Conservation (phyloP, 2,888 invertebrate genomes). For the Orthosia cruda region DNA sequence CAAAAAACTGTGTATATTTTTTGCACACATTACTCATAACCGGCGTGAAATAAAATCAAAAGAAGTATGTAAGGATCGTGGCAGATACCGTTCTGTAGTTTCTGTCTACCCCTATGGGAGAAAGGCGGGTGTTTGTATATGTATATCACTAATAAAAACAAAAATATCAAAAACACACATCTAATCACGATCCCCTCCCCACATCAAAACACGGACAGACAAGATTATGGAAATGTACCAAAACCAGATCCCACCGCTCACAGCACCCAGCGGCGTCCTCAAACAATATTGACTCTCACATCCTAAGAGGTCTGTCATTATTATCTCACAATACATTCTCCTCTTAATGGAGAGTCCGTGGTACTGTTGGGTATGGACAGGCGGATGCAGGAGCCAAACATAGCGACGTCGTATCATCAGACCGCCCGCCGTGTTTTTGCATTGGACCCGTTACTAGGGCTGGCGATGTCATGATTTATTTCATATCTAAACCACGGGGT, state of each 20-base stretch:
- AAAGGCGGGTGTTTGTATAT: too few species aligned
- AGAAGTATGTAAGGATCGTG: too few species aligned
- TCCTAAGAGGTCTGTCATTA: constrained; percentile 62
- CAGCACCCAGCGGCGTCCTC: constrained; percentile 41
- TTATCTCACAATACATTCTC: constrained; percentile 66
- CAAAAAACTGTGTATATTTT: too few species aligned
- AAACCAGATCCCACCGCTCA: constrained; percentile 40
- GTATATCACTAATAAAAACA: not conserved
- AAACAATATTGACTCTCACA: constrained; percentile 64
- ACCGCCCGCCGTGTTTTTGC: constrained; percentile 75
- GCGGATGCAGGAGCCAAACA: constrained; percentile 72
- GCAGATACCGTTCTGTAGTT: too few species aligned
- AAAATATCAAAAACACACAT: not conserved
- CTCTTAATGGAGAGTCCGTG: constrained; percentile 60
- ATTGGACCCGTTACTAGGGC: constrained; percentile 73
- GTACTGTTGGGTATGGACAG: constrained; percentile 48
- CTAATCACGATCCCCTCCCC: constrained; percentile 22
- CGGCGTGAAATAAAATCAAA: too few species aligned
- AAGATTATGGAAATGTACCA: constrained; percentile 59
- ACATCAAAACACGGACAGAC: constrained; percentile 34
- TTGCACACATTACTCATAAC: too few species aligned
- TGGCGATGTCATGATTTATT: constrained; percentile 43
- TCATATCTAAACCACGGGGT: too few species aligned
- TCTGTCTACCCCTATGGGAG: too few species aligned
- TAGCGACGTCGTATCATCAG: constrained; percentile 59